These are phyloP conservation scores for Phyllotis vaccarum DNA, from an alignment of 2,797 vertebrate genomes.

Conservation along the genomic window DNA sequence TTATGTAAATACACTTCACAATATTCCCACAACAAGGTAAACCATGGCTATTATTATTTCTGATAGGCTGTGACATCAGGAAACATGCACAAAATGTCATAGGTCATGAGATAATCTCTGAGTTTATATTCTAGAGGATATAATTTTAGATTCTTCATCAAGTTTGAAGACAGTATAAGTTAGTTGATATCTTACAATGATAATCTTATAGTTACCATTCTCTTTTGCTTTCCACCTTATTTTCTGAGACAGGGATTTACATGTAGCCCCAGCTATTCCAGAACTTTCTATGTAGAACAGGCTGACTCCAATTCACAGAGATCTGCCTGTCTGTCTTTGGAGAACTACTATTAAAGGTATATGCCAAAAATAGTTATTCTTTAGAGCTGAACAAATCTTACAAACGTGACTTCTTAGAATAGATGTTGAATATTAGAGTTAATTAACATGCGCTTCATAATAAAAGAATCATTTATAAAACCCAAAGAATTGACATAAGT, in stretches of 20 bases:
- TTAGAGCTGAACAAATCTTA: slow-evolving; percentile 32
- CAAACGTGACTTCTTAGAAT: neutral
- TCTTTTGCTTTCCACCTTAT: neutral
- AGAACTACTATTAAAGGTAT: neutral
- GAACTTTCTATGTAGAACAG: neutral
- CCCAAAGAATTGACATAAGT: neutral
- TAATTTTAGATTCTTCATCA: slow-evolving; percentile 48
- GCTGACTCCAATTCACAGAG: neutral
- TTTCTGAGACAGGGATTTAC: neutral
- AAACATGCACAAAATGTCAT: slow-evolving; percentile 35
- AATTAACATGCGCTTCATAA: slow-evolving; percentile 37
- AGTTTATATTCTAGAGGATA: slow-evolving; percentile 17
- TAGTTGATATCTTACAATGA: neutral
- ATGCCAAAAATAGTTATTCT: neutral
- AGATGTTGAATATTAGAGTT: slow-evolving; percentile 1
- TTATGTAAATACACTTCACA: neutral
- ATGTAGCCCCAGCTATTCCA: neutral
- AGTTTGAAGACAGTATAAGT: neutral
- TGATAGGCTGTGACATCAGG: neutral
- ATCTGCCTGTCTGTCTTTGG: neutral
- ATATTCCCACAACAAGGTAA: neutral
- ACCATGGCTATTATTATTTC: neutral
- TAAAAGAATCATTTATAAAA: slow-evolving; percentile 32
- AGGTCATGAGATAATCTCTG: slow-evolving; percentile 38
- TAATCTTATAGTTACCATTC: neutral